Evolutionary conservation across 1,140 invertebrate species (phyloP), one percentile per base, ranked within the genome.

Genomic region (Magallana gigas): DNA sequence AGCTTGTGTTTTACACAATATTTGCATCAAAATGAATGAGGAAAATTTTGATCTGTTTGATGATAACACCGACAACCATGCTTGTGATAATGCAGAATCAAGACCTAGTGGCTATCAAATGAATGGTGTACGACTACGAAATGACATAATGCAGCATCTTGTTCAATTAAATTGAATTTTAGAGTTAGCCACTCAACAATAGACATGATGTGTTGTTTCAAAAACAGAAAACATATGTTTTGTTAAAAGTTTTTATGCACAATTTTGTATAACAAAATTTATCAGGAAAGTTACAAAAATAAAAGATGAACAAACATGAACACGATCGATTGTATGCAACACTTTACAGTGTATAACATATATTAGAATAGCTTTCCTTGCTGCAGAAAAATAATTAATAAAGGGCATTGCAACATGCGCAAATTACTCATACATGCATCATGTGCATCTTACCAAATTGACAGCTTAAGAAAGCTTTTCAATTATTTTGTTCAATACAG

Each of bases 1-100:
- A 29, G 62, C 62, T 64, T 68, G 84, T 71, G 84, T 85, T 14
- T 85, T 85, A 71, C 84, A 85, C 62, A 85, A 68, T 56, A 57
- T 85, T 9, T 85, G 62, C 71, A 23, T 23, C 23, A 23, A 23
- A 23, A 23, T 23, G 23, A 23, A 23, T 23, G 23, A 23, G 23
- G 23, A 64, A 12, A 8, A 23, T 12, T 62, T 84, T 62, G 29
- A 85, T 9, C 16, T 4, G 36, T n/a, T 64, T 11, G 60, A 85
- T 68, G 29, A 56, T 7, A 60, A 18, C n/a, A 16, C 68, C 64
- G 29, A 36, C 36, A 57, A 71, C 7, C 11, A 56, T 8, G 48
- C 56, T 4, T 62, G 48, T 71, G 58, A 57, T 7, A 18, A 68
- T 68, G 36, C 8, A 14, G 48, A 71, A 8, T 56, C 48, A 7